A percentile compares a stretch with the other conserved stretches of the same genome.
Evolutionary conservation across 2,797 vertebrate species (phyloP).

Genomic region (Nyctalus aviator): DNA sequence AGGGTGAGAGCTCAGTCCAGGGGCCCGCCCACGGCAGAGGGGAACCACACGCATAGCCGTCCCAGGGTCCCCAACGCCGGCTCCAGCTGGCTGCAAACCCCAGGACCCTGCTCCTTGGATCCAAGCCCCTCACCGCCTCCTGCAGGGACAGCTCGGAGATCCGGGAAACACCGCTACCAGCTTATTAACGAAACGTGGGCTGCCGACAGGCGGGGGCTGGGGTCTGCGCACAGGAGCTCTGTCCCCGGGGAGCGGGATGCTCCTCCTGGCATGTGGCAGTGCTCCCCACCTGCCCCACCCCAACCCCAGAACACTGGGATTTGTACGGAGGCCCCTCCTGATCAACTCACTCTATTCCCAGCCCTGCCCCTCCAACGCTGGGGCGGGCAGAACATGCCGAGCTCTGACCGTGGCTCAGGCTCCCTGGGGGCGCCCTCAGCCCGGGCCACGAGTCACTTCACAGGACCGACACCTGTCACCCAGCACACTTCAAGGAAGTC

Average conservation of each 20-base stretch:
- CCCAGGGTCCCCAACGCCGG: neutral
- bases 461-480: neutral
- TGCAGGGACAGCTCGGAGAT: neutral
- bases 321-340: neutral
- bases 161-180: neutral
- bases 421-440: neutral
- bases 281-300: neutral
- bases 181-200: neutral
- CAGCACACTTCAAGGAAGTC: neutral
- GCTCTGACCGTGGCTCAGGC: neutral
- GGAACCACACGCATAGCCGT: no score
- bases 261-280: neutral
- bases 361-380: neutral
- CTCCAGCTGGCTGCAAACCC: neutral
- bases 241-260: neutral
- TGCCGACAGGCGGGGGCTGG: neutral
- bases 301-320: neutral
- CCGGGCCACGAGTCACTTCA: neutral
- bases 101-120: neutral
- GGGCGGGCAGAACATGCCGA: neutral
- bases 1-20: neutral
- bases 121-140: neutral
- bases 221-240: no score
- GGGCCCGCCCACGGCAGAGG: neutral
- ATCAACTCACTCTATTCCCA: neutral